These are phyloP conservation scores for Ennomos quercinarius DNA, from an alignment of 2,888 invertebrate species.

Conservation along the genomic window DNA sequence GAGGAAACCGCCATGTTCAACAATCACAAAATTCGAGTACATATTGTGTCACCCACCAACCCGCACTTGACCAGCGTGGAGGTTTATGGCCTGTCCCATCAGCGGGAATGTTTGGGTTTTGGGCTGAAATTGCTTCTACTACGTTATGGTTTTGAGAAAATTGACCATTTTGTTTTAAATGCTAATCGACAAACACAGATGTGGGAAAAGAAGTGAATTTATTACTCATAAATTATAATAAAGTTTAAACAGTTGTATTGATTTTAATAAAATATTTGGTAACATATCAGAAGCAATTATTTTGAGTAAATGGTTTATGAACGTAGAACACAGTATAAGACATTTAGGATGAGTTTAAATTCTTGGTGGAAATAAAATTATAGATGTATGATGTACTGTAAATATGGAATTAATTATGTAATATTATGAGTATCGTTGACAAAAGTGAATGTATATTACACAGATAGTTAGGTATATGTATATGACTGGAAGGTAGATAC, in stretches of 20 bases:
- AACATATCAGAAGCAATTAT: conserved; percentile 56
- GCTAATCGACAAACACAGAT: not conserved
- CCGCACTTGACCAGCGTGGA: too few relatives aligned
- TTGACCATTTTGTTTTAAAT: too few relatives aligned
- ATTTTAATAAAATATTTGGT: conserved; percentile 39
- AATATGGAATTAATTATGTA: conserved; percentile 19
- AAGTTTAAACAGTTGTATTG: conserved; percentile 10
- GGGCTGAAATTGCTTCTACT: too few relatives aligned
- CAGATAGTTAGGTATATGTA: conserved; percentile 21
- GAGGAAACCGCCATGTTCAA: too few relatives aligned
- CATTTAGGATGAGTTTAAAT: conserved; percentile 23
- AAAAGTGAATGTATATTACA: conserved; percentile 34
- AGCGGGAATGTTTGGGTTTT: too few relatives aligned
- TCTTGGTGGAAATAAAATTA: conserved; percentile 4
- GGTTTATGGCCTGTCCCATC: too few relatives aligned
- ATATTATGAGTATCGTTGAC: conserved; percentile 17
- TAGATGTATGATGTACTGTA: conserved; percentile 17
- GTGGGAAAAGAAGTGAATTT: conserved; percentile 12
- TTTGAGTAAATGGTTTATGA: conserved; percentile 64
- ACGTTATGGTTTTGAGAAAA: too few relatives aligned
- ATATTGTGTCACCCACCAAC: too few relatives aligned
- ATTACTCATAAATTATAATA: not conserved
- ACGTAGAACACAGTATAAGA: conserved; percentile 8
- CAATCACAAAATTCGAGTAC: too few relatives aligned
- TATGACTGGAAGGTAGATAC: conserved; percentile 18